A percentile compares a stretch with the other conserved stretches of the same genome.
Evolutionary conservation across 37 sponge, comb jelly and placozoan genomes (phyloP).

Genomic region (Petrosia ficiformis): DNA sequence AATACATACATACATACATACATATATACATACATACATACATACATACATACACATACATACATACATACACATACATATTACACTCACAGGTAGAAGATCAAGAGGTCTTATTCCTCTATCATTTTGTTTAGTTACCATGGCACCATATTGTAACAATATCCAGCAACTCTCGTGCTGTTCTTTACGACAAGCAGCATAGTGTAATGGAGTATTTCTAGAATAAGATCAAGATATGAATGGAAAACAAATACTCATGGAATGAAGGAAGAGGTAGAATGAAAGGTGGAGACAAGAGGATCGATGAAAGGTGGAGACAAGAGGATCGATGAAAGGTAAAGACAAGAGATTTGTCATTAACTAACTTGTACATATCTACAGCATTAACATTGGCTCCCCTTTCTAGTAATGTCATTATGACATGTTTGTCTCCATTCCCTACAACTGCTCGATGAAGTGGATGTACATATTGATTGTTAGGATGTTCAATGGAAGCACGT

Average conservation of each 20-base stretch:
- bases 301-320: too few relatives aligned
- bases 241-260: too few relatives aligned
- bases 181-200: constrained; percentile 26
- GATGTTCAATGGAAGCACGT: constrained; percentile 32
- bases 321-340: too few relatives aligned
- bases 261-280: too few relatives aligned
- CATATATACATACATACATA: too few relatives aligned
- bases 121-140: constrained; percentile 32
- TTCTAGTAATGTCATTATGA: constrained; percentile 20
- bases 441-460: constrained; percentile 65
- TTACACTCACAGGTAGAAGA: constrained; percentile 48
- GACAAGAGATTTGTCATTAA: background rate
- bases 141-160: constrained; percentile 66
- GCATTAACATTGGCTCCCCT: constrained; percentile 49
- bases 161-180: constrained; percentile 53
- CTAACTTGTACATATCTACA: constrained; percentile 39
- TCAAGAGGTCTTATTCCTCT: constrained; percentile 61
- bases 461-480: constrained; percentile 35
- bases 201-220: constrained; percentile 72
- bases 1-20: too few relatives aligned
- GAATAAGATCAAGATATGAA: too few relatives aligned
- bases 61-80: background rate
- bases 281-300: too few relatives aligned
- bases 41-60: too few relatives aligned
- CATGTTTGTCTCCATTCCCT: constrained; percentile 38